Evolutionary conservation across 2,113 vertebrate genomes (phyloP).

Genomic region (Odocoileus hemionus): DNA sequence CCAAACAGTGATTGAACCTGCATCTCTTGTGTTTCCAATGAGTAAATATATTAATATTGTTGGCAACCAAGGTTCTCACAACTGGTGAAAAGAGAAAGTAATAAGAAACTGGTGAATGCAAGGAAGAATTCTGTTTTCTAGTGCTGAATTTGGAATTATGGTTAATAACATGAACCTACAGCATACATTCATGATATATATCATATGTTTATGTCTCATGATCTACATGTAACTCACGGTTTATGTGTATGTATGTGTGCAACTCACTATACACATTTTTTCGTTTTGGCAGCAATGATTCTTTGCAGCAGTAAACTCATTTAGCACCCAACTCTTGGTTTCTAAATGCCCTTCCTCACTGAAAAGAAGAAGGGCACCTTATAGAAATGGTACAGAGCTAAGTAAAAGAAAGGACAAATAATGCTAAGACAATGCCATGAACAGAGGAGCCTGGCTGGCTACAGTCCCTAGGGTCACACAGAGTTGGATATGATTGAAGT

Average conservation of each 20-base stretch:
- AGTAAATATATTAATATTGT: neutral
- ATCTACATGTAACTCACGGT: neutral
- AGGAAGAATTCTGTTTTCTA: neutral
- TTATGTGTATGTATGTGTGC: neutral
- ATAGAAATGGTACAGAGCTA: neutral
- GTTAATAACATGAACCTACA: neutral
- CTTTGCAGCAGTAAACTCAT: neutral
- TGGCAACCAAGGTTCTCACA: neutral
- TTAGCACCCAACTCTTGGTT: neutral
- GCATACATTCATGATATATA: neutral
- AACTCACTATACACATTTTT: neutral
- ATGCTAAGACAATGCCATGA: neutral
- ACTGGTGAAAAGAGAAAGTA: neutral
- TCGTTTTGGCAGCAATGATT: neutral
- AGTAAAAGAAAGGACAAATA: neutral
- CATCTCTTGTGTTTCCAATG: neutral
- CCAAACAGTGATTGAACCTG: neutral
- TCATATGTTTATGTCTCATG: neutral
- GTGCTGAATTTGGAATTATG: neutral
- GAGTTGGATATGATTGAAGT: neutral
- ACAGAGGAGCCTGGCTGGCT: neutral
- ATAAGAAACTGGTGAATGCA: neutral
- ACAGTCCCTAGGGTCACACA: neutral
- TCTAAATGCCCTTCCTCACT: neutral
- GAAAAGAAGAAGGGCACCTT: neutral